Base-by-base conservation (phyloP, 2,797 vertebrate genomes). In the Orientallactaga sibirica region DNA sequence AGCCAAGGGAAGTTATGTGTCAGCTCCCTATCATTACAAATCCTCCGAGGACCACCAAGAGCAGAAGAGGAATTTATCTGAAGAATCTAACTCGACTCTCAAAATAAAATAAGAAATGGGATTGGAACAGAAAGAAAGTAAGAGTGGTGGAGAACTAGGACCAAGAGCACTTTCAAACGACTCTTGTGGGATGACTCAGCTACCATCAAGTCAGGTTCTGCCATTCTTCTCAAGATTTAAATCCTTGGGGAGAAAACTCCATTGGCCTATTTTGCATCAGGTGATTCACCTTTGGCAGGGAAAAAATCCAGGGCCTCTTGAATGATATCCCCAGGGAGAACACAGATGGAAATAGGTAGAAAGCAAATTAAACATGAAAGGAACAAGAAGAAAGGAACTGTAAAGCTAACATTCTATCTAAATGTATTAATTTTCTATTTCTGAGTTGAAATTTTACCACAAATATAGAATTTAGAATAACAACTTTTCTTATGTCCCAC, bases 61-160 rank as follows among this genome's bases (percentile, higher is more conserved):
- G 25, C 10, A 75, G 61, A 83, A 71, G 27, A 87, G 2, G 48
- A 64, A 48, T 80, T 95, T 75, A 82, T 88, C 86, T 77, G 16
- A 81, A 88, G 25, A 92, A 90, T 86, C 52, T 62, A 88, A 22
- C 29, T 29, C 16, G 16, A 2, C 1, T 95, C 27, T 78, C 2
- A 41, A 27, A 94, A 88, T 41, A 6, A 93, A 89, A 94, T 27
- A 80, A 52, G 78, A 91, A 64, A 10, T 48, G 33, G 12, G n/a
- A 88, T 22, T 67, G 55, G 70, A 29, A 87, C 77, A 85, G n/a
- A 82, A 25, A 90, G 29, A 41, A 55, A 41, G 29, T 16, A 43
- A 24, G 15, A 29, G 66, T 18, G 75, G n/a, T 73, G 22, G 29
- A 82, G 52, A 83, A 90, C 2, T 43, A 41, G 22, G 22, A 52